Base-by-base conservation (phyloP, 2,113 vertebrate genomes). In the Archilochus colubris region DNA sequence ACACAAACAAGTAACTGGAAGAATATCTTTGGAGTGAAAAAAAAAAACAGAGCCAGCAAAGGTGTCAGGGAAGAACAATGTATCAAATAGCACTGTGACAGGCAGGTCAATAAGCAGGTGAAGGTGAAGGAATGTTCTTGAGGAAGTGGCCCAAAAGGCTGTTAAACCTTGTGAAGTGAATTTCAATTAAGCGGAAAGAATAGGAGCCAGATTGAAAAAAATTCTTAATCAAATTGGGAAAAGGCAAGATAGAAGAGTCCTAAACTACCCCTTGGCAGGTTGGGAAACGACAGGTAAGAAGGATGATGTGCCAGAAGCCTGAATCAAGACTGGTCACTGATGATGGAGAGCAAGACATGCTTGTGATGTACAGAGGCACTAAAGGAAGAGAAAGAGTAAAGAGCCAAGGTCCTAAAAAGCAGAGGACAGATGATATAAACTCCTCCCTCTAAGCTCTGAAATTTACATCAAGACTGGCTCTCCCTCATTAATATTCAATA, bases 111-210 rank as follows among this genome's bases (percentile, higher is more conserved):
- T 28, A 93, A 89, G 61, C 72, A 83, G 1, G 0, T 23, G 15
- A 70, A 87, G 72, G 62, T 77, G 75, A 94, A 85, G 72, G 76
- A 18, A 5, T 0, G n/a, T 22, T 82, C 51, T 51, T 76, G 43
- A 93, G 78, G 38, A 95, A 83, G 22, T 38, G 85, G 75, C 72
- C 75, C 82, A 80, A 92, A 95, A 89, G 78, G 63, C 75, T 69
- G 22, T 51, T 85, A 86, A 82, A 88, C 68, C 77, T 82, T 74
- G 33, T 74, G 46, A 78, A 92, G 69, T 66, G 66, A 85, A 89
- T 93, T 91, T 89, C 89, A 86, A 78, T 74, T 59, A 85, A 43
- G 31, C 38, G 28, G 66, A 76, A 93, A 88, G 79, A 95, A 80
- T 6, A 63, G 79, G 58, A 93, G 89, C 58, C 18, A 67, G 40